Conservation (phyloP, 2,113 vertebrate species). For the Galeopterus variegatus region DNA sequence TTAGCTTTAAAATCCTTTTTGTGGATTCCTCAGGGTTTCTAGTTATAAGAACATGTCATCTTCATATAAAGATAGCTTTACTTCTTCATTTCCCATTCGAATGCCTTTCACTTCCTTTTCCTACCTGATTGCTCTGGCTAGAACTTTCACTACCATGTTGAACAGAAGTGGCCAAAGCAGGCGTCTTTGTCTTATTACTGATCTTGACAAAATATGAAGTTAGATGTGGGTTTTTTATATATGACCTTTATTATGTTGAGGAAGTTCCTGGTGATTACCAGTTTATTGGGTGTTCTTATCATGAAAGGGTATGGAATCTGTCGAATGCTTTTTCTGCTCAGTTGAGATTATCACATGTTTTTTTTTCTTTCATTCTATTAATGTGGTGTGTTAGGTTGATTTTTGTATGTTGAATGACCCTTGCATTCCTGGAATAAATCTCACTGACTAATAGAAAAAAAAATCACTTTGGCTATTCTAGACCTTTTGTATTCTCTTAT, state of each 20-base stretch:
- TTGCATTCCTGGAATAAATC: background rate
- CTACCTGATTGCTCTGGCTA: background rate
- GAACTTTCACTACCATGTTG: background rate
- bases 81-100: background rate
- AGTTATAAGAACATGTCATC: background rate
- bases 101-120: background rate
- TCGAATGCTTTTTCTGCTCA: background rate
- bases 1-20: background rate
- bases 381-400: background rate
- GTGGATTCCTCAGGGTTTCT: background rate
- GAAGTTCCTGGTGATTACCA: background rate
- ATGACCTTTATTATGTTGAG: background rate
- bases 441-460: background rate
- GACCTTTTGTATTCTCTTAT: background rate
- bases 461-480: background rate
- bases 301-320: background rate
- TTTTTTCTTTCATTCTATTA: background rate
- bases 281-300: background rate
- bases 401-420: background rate
- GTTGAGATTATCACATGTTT: background rate
- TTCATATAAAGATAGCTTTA: background rate
- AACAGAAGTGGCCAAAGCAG: too few relatives aligned
- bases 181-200: too few relatives aligned
- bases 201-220: too few relatives aligned
- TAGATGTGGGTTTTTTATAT: background rate